Evolutionary conservation across 2,113 vertebrate species (phyloP).

Genomic region (Epinephelus lanceolatus): DNA sequence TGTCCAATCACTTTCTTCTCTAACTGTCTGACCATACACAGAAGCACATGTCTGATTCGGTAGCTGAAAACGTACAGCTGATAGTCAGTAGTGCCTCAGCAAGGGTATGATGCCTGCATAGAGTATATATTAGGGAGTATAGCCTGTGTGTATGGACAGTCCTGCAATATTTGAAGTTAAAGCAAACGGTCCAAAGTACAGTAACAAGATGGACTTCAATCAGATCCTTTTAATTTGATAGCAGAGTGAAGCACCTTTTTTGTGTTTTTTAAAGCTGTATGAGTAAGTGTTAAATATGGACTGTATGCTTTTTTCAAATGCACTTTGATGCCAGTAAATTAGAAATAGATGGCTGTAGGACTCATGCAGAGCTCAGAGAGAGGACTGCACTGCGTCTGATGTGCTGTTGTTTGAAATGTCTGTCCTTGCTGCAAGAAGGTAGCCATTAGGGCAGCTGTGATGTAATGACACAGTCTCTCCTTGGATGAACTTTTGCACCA

Average conservation of each 20-base stretch:
- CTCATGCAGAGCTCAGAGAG: not conserved
- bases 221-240: not conserved
- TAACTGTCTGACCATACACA: no score
- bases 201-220: no score
- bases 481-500: not conserved
- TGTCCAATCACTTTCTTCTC: not conserved
- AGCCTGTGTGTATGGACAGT: not conserved
- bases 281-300: not conserved
- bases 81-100: not conserved
- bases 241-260: not conserved
- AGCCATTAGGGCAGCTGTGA: slow-evolving; percentile 5
- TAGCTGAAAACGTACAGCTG: not conserved
- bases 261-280: not conserved
- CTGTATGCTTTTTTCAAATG: not conserved
- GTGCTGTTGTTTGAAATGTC: slow-evolving; percentile 10
- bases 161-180: not conserved
- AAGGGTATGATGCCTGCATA: not conserved
- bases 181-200: no score
- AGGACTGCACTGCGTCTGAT: not conserved
- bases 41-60: not conserved
- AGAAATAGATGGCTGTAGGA: not conserved
- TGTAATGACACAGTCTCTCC: not conserved
- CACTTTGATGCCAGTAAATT: not conserved
- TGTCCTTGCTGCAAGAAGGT: slow-evolving; percentile 29
- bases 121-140: no score